phyloP scores from a whole-genome alignment of 2,888 invertebrate genomes.

The Phytoseiulus persimilis region DNA sequence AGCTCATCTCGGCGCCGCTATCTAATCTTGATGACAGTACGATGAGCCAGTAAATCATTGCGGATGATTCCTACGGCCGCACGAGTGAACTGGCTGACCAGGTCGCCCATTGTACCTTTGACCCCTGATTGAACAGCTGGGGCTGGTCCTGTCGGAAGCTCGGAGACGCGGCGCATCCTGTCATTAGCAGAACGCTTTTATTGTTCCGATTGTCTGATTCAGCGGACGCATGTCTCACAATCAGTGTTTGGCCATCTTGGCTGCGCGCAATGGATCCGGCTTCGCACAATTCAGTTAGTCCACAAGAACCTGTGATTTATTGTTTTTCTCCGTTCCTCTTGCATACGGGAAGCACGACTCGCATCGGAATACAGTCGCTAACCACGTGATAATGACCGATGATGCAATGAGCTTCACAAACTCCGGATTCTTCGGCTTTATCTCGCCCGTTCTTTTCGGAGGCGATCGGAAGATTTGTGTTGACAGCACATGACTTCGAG shows the following conservation, averaged over 20 bases:
- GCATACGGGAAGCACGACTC: background rate
- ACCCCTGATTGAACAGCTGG: background rate
- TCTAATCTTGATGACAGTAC: background rate
- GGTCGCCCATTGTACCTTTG: background rate
- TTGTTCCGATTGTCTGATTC: background rate
- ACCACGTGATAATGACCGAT: background rate
- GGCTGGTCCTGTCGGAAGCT: background rate
- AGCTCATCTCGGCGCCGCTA: background rate
- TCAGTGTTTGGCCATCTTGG: background rate
- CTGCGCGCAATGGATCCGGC: background rate
- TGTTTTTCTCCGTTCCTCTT: background rate
- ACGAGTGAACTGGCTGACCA: background rate
- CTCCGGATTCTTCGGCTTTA: background rate
- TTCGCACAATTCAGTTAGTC: background rate
- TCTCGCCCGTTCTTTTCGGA: background rate
- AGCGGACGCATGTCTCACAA: background rate
- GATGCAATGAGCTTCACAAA: background rate
- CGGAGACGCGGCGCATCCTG: background rate
- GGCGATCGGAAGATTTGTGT: background rate
- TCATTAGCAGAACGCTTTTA: background rate
- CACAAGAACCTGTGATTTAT: background rate
- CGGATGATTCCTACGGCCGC: background rate
- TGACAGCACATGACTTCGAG: background rate
- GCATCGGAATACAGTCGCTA: background rate
- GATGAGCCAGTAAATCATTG: background rate